Percentiles rank a stretch among this genome's conserved stretches.
phyloP scores from a whole-genome alignment of 2,888 invertebrate genomes.

The Beris chalybata region DNA sequence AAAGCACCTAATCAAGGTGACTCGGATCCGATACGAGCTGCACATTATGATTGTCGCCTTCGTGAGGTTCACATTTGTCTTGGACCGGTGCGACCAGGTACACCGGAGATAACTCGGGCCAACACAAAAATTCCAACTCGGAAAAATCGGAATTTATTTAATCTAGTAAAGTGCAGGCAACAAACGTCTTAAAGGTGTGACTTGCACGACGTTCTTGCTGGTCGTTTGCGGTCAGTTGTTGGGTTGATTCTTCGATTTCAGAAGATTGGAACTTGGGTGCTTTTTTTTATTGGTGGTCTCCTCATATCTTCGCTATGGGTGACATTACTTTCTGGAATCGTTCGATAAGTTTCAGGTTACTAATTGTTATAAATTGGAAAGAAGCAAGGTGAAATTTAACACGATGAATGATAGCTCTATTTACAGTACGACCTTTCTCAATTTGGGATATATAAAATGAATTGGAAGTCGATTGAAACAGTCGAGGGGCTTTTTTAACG shows the following conservation, averaged over 20 bases:
- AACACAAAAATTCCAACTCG: slow-evolving; percentile 35
- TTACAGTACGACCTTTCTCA: slow-evolving; percentile 30
- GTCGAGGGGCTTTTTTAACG: slow-evolving; percentile 7
- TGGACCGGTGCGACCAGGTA: slow-evolving; percentile 17
- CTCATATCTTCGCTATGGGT: slow-evolving; percentile 20
- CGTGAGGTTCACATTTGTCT: slow-evolving; percentile 2
- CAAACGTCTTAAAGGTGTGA: slow-evolving; percentile 37
- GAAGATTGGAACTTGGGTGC: slow-evolving; percentile 12
- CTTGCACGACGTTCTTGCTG: slow-evolving; percentile 23
- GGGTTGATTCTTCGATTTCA: slow-evolving; percentile 17
- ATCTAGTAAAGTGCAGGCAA: slow-evolving; percentile 37
- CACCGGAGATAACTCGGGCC: slow-evolving; percentile 21
- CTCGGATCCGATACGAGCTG: too few species aligned
- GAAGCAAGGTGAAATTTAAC: slow-evolving; percentile 25
- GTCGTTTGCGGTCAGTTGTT: not conserved
- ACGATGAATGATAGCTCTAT: slow-evolving; percentile 35
- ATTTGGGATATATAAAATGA: slow-evolving; percentile 20
- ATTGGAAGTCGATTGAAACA: slow-evolving; percentile 30
- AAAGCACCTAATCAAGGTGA: slow-evolving; percentile 25
- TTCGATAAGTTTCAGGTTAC: slow-evolving; percentile 40
- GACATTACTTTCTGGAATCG: slow-evolving; percentile 26
- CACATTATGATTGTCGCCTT: too few species aligned
- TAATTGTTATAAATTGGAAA: slow-evolving; percentile 40
- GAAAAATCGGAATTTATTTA: slow-evolving; percentile 36
- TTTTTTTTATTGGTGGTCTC: slow-evolving; percentile 13